Conservation (phyloP, 2,888 invertebrate species). For the Zygothrica quintamaculata region DNA sequence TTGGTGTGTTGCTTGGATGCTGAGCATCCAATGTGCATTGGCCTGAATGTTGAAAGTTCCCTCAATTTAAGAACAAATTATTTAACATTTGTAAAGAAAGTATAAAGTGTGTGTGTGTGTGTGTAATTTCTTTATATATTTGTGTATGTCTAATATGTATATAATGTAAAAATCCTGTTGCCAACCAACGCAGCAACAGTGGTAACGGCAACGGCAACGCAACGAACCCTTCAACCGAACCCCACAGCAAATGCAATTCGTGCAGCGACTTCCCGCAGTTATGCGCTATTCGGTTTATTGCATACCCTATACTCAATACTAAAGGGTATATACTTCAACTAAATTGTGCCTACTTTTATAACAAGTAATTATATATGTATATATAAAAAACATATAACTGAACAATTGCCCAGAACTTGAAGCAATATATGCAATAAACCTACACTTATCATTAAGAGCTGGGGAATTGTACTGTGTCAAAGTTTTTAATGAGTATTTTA, state of each 20-base stretch:
- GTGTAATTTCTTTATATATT: neutral
- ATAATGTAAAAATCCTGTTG: slow-evolving; percentile 20
- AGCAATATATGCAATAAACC: no score
- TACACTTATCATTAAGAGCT: no score
- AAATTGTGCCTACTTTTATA: neutral
- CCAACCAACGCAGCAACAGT: slow-evolving; percentile 23
- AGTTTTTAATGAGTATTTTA: no score
- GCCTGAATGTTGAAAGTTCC: no score
- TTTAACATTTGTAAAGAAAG: neutral
- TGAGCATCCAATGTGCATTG: no score
- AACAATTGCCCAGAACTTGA: no score
- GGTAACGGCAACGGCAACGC: slow-evolving; percentile 10
- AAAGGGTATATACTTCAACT: neutral
- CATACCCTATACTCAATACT: slow-evolving; percentile 4
- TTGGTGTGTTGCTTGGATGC: no score
- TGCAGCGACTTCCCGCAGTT: slow-evolving; percentile 27
- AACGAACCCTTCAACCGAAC: neutral
- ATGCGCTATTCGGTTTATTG: slow-evolving; percentile 32
- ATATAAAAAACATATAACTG: no score
- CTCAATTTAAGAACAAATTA: no score
- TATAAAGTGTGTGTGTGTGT: slow-evolving; percentile 1
- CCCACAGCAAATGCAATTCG: slow-evolving; percentile 19
- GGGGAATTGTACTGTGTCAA: no score
- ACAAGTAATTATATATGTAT: no score
- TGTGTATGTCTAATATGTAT: neutral